These are phyloP conservation scores for Natrix natrix DNA, from an alignment of 2,797 vertebrate genomes.

Conservation along the genomic window DNA sequence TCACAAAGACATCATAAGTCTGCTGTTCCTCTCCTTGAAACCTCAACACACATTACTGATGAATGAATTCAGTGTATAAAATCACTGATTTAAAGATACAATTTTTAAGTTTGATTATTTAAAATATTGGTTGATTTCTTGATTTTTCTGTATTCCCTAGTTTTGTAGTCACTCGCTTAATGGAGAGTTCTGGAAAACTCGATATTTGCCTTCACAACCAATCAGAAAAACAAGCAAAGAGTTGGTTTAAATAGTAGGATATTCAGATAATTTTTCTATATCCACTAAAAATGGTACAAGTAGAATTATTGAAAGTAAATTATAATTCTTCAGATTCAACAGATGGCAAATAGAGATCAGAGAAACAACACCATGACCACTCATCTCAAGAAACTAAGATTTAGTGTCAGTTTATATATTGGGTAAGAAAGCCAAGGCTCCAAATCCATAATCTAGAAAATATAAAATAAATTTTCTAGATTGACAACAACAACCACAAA, in stretches of 20 bases:
- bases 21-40: background rate
- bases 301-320: background rate
- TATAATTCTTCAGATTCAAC: background rate
- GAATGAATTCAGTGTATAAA: background rate
- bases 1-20: background rate
- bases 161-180: background rate
- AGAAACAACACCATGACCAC: background rate
- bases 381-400: background rate
- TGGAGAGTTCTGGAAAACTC: background rate
- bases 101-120: background rate
- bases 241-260: background rate
- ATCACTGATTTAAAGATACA: background rate
- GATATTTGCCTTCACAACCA: background rate
- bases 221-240: background rate
- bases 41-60: background rate
- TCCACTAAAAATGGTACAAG: background rate
- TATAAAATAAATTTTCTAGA: background rate
- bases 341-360: background rate
- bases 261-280: background rate
- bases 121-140: background rate
- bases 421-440: background rate
- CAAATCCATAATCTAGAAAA: background rate
- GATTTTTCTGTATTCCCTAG: background rate
- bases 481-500: background rate
- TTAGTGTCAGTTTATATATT: background rate